A percentile compares a stretch with the other conserved stretches of the same genome.
Evolutionary conservation across 2,888 invertebrate genomes (phyloP).

Genomic region (Cheilosia impressa): DNA sequence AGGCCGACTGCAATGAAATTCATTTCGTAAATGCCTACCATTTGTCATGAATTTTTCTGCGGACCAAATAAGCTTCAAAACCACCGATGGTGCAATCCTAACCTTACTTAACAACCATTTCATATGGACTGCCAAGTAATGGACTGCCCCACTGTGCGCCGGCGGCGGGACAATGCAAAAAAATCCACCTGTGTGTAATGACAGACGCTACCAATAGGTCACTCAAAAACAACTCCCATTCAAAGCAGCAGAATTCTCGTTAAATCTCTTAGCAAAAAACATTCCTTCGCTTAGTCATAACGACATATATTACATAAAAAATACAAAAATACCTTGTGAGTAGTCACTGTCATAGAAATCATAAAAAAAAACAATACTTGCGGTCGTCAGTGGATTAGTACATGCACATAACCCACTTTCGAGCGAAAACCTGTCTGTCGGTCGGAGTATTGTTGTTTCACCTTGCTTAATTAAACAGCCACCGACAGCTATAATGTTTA

Average conservation of each 20-base stretch:
- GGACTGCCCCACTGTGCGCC: too few relatives aligned
- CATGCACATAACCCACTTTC: constrained; percentile 51
- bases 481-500: too few relatives aligned
- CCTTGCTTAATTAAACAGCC: neutral
- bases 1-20: too few relatives aligned
- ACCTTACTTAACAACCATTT: neutral
- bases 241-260: constrained; percentile 12
- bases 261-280: neutral
- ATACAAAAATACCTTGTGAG: constrained; percentile 15
- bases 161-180: neutral
- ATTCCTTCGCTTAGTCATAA: constrained; percentile 13
- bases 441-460: constrained; percentile 19
- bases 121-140: too few relatives aligned
- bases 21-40: too few relatives aligned
- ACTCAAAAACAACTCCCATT: neutral
- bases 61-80: too few relatives aligned
- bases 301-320: constrained; percentile 11
- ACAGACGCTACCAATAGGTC: neutral
- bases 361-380: too few relatives aligned
- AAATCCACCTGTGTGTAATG: too few relatives aligned
- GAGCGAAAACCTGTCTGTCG: constrained; percentile 26
- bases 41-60: too few relatives aligned
- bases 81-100: too few relatives aligned
- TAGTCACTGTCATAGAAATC: constrained; percentile 33
- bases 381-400: constrained; percentile 13